phyloP scores from a whole-genome alignment of 1,140 invertebrate species.

The Aphaenogaster ashmeadi region DNA sequence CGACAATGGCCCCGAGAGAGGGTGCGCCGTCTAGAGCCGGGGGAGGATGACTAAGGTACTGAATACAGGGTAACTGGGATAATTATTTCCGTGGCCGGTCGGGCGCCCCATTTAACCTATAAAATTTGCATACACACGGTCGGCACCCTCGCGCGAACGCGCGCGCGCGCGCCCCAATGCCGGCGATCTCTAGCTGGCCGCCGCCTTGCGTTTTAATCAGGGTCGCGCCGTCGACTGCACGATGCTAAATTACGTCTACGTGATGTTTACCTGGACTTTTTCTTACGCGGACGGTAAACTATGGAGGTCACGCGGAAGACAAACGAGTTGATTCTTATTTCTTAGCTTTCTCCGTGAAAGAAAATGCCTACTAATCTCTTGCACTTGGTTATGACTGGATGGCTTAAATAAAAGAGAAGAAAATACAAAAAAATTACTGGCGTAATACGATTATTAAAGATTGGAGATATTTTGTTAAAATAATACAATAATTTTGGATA shows the following conservation, averaged over 20 bases:
- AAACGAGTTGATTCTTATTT: constrained; percentile 48
- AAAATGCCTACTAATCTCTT: constrained; percentile 48
- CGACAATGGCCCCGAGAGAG: constrained; percentile 50
- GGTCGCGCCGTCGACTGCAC: constrained; percentile 50
- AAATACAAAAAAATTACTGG: neutral
- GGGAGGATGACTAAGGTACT: constrained; percentile 72
- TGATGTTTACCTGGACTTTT: constrained; percentile 55
- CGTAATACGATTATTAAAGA: constrained; percentile 14
- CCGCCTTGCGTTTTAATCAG: constrained; percentile 67
- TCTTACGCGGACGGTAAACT: constrained; percentile 61
- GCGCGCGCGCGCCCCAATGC: constrained; percentile 36
- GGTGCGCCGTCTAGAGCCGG: constrained; percentile 31
- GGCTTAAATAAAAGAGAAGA: neutral
- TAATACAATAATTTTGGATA: neutral
- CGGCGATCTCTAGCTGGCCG: constrained; percentile 38
- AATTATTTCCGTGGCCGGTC: constrained; percentile 80
- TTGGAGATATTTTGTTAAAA: neutral
- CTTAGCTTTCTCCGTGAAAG: neutral
- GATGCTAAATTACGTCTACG: constrained; percentile 59
- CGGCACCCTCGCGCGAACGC: constrained; percentile 29
- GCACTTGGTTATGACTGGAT: constrained; percentile 6
- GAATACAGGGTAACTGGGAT: constrained; percentile 78
- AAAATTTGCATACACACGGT: constrained; percentile 79
- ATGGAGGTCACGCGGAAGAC: constrained; percentile 41
- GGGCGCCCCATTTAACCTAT: constrained; percentile 79